A percentile compares a stretch with the other conserved stretches of the same genome.
Conservation (phyloP, 2,888 invertebrate species). For the Leucozona laternaria region DNA sequence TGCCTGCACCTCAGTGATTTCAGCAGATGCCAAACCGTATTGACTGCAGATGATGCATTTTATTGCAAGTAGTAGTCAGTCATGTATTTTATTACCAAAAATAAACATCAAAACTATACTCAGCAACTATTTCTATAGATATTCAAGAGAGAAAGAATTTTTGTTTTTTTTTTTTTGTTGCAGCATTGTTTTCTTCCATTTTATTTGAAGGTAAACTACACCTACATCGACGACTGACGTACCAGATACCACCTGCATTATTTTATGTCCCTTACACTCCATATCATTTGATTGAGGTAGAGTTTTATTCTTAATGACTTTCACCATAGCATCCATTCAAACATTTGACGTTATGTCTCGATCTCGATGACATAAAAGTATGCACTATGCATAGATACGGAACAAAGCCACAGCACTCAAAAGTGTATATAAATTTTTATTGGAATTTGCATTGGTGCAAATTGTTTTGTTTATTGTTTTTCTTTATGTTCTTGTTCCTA, state of each 20-base stretch:
- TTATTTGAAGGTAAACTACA: constrained; percentile 3
- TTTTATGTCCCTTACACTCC: not conserved
- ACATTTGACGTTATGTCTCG: no score
- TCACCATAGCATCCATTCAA: no score
- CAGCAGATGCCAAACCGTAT: constrained; percentile 11
- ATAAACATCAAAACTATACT: constrained; percentile 29
- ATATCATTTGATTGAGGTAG: not conserved
- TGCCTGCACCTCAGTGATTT: constrained; percentile 30
- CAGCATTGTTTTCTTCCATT: not conserved
- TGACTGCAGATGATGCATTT: constrained; percentile 42
- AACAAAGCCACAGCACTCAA: no score
- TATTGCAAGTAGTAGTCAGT: constrained; percentile 35
- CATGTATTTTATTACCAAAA: constrained; percentile 40
- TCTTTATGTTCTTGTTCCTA: no score
- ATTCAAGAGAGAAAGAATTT: not conserved
- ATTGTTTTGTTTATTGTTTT: no score
- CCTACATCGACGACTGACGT: no score
- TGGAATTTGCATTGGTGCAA: no score
- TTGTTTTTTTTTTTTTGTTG: not conserved
- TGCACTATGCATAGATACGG: no score
- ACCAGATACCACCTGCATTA: constrained; percentile 4
- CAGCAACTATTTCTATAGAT: constrained; percentile 10
- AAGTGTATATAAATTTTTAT: no score
- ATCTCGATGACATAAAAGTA: no score
- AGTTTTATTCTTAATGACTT: not conserved